These are phyloP conservation scores for Chromoteleia sp. DNA, from an alignment of 2,888 invertebrate species.

Conservation along the genomic window DNA sequence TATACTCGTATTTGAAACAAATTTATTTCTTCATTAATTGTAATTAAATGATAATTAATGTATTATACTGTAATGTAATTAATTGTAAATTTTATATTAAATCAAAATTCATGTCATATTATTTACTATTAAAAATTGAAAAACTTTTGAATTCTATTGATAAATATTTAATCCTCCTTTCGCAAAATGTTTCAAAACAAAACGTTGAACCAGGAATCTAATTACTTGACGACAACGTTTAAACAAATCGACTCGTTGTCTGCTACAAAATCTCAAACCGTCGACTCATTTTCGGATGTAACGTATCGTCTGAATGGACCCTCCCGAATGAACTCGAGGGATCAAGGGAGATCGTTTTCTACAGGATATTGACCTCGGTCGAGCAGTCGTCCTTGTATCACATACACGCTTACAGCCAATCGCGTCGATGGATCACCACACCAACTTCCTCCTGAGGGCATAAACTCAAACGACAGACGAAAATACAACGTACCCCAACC, in stretches of 20 bases:
- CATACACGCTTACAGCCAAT: conserved; percentile 56
- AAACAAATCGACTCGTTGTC: not conserved
- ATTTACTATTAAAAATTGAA: too few relatives aligned
- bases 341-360: conserved; percentile 67
- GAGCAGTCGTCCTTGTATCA: conserved; percentile 68
- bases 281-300: conserved; percentile 43
- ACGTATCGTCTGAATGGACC: conserved; percentile 58
- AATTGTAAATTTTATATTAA: too few relatives aligned
- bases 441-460: conserved; percentile 58
- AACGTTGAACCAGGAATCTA: too few relatives aligned
- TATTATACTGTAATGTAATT: too few relatives aligned
- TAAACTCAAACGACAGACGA: conserved; percentile 54
- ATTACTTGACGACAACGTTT: not conserved
- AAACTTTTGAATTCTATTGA: too few relatives aligned
- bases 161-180: too few relatives aligned
- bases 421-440: conserved; percentile 56
- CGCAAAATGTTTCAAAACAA: not conserved
- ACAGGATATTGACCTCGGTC: conserved; percentile 63
- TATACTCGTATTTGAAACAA: too few relatives aligned
- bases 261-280: not conserved
- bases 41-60: too few relatives aligned
- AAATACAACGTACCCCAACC: conserved; percentile 42
- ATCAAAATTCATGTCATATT: too few relatives aligned
- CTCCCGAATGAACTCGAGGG: conserved; percentile 52
- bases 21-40: too few relatives aligned